Base-by-base conservation (phyloP, 2,113 vertebrate genomes). In the Rana temporaria region DNA sequence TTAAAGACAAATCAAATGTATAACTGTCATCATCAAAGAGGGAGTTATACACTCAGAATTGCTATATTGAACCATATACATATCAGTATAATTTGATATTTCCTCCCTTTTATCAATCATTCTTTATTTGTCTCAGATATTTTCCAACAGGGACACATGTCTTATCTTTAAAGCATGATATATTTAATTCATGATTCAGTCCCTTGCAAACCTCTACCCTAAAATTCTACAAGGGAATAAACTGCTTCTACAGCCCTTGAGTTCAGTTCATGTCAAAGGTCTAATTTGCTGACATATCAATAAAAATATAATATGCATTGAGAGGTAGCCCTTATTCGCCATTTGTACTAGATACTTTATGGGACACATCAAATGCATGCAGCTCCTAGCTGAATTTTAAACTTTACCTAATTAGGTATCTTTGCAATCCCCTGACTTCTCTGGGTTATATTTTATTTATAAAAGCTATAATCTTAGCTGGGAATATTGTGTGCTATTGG, bases 241-340 rank as follows among this genome's bases (percentile, higher is more conserved):
- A 65, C 26, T 57, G 59, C 30, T 79, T 79, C 53, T 38, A 19
- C 53, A 79, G 77, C 52, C 65, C 57, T 79, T 79, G 63, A 68
- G 30, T 20, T 66, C 30, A 38, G 24, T 56, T 17, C n/a, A 57
- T 60, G 77, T 68, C 77, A 79, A 67, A 79, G 64, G 65, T 78
- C 16, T 17, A 34, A 55, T 24, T 42, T 69, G 52, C 52, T 59
- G 15, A 32, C 48, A 79, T 53, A 79, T 79, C 65, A 69, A 79
- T 69, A 68, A 19, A 79, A 69, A 79, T 67, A 24, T 79, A 79
- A 79, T 69, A 79, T 69, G 69, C 38, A 79, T 55, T 17, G 77
- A 79, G 65, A 68, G 55, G 65, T 34, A 42, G 65, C 12, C 65
- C 77, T 52, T 34, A 42, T 57, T 65, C n/a, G 57, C 59, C 52